Base-by-base conservation (phyloP, 2,888 invertebrate genomes). In the Drosophila mercatorum region DNA sequence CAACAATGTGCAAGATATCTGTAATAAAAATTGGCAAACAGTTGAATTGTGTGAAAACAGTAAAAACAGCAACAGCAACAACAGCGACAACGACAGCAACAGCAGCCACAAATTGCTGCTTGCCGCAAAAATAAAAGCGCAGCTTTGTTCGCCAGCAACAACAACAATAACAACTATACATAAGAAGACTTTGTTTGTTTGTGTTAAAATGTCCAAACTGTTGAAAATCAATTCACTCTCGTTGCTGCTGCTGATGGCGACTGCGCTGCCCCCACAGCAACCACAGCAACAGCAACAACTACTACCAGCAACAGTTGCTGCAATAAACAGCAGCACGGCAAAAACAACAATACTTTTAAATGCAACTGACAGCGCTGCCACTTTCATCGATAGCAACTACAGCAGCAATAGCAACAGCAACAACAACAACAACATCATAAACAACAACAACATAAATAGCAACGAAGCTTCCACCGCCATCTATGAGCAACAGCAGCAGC, bases 181-280 rank as follows among this genome's bases (percentile, higher is more conserved):
- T n/a, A 47, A 43, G 11, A 47, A 43, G 11, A 38, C 61, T 34
- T 40, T 40, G 61, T 49, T 44, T 28, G 11, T 53, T 57, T 43
- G 38, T 70, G 55, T 59, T 65, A 83, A 51, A 83, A 86, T 86
- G 88, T 71, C 64, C 72, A 85, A 89, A 61, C 55, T 51, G 71
- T 73, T 70, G 66, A 70, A 82, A 69, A 78, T 78, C 79, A 89
- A 86, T 82, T 86, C 85, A 82, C 83, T 86, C 78, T 89, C 85
- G 72, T 83, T 86, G 84, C 75, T 79, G 86, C 78, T 68, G 49
- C 67, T 83, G 67, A 40, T 82, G 57, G 72, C 68, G 62, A 52
- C 72, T 40, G 70, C 85, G 53, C 22, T 75, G 70, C 68, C 52
- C 44, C 52, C 47, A 55, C 85, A 69, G 69, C 68, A 71, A 38